Evolutionary conservation across 1,140 invertebrate species (phyloP).

Genomic region (Brachionus plicatilis): DNA sequence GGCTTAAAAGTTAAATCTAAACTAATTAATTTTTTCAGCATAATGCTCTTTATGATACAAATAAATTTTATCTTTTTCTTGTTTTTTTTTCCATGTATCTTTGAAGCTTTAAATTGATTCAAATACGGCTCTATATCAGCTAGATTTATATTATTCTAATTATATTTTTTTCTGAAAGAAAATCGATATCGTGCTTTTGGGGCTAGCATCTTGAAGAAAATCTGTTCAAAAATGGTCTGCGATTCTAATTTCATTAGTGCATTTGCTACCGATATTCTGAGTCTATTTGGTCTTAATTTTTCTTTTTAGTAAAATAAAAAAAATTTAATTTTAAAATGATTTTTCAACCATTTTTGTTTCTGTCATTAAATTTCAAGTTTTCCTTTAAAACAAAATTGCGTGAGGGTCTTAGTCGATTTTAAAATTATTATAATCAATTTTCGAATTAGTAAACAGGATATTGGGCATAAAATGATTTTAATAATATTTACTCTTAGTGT

Average conservation of each 20-base stretch:
- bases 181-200: neutral
- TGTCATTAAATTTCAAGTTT: neutral
- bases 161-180: neutral
- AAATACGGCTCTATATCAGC: neutral
- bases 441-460: neutral
- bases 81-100: neutral
- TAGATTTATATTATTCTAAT: neutral
- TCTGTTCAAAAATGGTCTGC: neutral
- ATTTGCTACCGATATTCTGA: neutral
- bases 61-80: neutral
- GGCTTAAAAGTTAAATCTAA: neutral
- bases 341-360: neutral
- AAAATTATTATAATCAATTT: neutral
- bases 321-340: neutral
- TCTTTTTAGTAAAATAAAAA: neutral
- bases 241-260: neutral
- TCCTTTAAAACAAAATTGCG: neutral
- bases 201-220: neutral
- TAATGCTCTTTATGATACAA: neutral
- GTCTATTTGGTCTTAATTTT: neutral
- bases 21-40: neutral
- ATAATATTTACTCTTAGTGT: neutral
- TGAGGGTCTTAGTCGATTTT: neutral
- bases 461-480: neutral
- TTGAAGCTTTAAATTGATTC: neutral